These are phyloP conservation scores for Spodoptera frugiperda DNA, from an alignment of 1,140 invertebrate species.

Conservation along the genomic window DNA sequence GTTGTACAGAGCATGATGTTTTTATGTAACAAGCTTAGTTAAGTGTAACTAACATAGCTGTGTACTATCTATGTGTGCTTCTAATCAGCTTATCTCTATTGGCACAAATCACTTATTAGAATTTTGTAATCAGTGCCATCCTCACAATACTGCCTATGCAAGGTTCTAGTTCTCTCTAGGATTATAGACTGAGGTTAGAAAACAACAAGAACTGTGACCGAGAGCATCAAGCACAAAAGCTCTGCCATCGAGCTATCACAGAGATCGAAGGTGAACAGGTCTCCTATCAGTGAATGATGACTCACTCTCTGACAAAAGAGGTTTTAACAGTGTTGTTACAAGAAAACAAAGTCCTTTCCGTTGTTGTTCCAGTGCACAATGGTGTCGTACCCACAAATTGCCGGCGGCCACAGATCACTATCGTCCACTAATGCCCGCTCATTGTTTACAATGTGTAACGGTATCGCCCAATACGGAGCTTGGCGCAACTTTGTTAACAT, in stretches of 20 bases:
- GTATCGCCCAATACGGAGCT: constrained; percentile 40
- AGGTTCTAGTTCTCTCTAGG: too few relatives aligned
- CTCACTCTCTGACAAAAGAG: neutral
- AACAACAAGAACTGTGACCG: too few relatives aligned
- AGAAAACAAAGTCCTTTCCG: neutral
- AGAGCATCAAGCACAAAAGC: too few relatives aligned
- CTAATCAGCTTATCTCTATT: too few relatives aligned
- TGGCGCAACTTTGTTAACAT: constrained; percentile 19
- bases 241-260: neutral
- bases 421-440: constrained; percentile 27
- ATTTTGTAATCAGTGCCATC: too few relatives aligned
- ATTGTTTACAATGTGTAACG: constrained; percentile 48
- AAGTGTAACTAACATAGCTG: neutral
- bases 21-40: neutral
- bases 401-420: constrained; percentile 41
- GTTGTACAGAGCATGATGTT: constrained; percentile 2
- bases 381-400: constrained; percentile 36
- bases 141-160: too few relatives aligned
- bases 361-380: constrained; percentile 4
- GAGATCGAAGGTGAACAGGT: neutral
- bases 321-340: neutral
- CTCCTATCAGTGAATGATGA: too few relatives aligned
- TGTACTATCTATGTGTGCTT: too few relatives aligned
- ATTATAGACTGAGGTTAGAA: too few relatives aligned
- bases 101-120: too few relatives aligned